Percentiles rank a stretch among this genome's conserved stretches.
phyloP scores from a whole-genome alignment of 2,113 vertebrate species.

The Elaphurus davidianus region DNA sequence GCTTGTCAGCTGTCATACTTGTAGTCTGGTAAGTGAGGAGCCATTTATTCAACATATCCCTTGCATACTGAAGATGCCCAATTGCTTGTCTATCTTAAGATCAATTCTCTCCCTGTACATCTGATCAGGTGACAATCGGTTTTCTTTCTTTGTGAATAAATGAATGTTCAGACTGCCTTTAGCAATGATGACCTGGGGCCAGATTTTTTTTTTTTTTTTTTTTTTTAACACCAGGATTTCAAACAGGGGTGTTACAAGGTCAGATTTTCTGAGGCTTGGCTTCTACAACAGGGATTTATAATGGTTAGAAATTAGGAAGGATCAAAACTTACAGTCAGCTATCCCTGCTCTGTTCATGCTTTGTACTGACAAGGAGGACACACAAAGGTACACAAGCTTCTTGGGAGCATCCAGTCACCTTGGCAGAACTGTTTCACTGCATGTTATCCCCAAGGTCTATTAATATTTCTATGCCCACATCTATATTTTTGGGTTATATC shows the following conservation, averaged over 20 bases:
- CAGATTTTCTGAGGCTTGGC: background rate
- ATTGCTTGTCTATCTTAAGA: background rate
- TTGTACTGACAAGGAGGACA: background rate
- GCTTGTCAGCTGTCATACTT: background rate
- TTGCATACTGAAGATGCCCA: background rate
- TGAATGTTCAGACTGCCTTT: background rate
- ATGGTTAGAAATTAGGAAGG: background rate
- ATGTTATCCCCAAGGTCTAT: background rate
- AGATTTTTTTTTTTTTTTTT: background rate
- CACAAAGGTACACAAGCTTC: background rate
- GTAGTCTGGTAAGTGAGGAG: background rate
- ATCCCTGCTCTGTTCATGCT: background rate
- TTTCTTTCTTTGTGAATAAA: background rate
- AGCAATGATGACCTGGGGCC: background rate
- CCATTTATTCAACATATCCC: background rate
- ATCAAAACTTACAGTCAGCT: background rate
- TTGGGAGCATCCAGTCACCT: background rate
- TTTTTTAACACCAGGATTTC: background rate
- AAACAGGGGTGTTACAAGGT: background rate
- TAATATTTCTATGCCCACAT: background rate
- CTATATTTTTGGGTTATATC: background rate
- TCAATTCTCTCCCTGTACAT: background rate
- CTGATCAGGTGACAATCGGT: background rate
- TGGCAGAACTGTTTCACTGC: background rate
- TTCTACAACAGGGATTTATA: background rate